Evolutionary conservation across 2,113 vertebrate genomes (phyloP).

Genomic region (Arvicanthis niloticus): DNA sequence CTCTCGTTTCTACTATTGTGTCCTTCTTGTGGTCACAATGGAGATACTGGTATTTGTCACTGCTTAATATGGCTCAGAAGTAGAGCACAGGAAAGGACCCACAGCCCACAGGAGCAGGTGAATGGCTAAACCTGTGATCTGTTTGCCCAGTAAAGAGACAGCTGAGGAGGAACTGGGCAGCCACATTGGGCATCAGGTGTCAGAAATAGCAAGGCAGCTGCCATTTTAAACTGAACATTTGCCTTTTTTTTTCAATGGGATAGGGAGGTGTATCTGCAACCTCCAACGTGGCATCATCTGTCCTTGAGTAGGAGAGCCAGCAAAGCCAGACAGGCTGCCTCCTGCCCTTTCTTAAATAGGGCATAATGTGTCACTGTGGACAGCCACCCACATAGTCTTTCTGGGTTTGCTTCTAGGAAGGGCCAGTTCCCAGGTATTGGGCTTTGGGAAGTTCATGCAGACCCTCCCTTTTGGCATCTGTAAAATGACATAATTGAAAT

Average conservation of each 20-base stretch:
- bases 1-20: neutral
- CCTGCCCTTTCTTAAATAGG: neutral
- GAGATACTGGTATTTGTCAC: neutral
- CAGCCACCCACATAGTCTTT: neutral
- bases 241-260: neutral
- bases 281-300: neutral
- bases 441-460: neutral
- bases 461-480: neutral
- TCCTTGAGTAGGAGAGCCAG: neutral
- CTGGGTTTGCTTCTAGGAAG: neutral
- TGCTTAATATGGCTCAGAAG: neutral
- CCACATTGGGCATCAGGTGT: neutral
- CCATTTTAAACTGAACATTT: neutral
- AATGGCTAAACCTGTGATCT: neutral
- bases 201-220: neutral
- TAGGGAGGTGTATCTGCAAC: neutral
- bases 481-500: neutral
- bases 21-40: neutral
- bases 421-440: neutral
- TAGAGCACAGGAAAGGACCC: neutral
- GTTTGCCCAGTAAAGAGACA: neutral
- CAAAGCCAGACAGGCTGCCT: too few relatives aligned
- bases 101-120: neutral
- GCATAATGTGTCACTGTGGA: rapidly evolving
- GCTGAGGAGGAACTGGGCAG: rapidly evolving